Percentiles rank a stretch among this genome's conserved stretches.
Conservation (phyloP, 1,140 invertebrate genomes). For the Pseudobourletiella spinata region DNA sequence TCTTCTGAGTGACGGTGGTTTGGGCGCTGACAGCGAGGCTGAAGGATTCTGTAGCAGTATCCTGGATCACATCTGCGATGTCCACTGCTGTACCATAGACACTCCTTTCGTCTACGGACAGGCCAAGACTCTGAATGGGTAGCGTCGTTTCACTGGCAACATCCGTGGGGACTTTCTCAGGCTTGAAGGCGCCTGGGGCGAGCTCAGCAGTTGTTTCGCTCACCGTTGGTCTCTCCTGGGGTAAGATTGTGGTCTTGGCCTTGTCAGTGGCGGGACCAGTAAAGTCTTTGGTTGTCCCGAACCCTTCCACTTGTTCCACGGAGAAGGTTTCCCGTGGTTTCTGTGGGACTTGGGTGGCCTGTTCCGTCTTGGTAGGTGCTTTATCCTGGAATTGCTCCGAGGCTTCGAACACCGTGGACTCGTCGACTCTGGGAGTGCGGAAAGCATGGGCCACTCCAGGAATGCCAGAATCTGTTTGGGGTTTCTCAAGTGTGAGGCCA, state of each 20-base stretch:
- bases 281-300: conserved; percentile 5
- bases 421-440: neutral
- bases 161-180: neutral
- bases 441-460: neutral
- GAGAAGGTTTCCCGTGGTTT: neutral
- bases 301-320: neutral
- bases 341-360: neutral
- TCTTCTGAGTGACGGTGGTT: neutral
- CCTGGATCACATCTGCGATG: neutral
- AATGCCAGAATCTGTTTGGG: neutral
- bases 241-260: neutral
- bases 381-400: neutral
- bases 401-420: neutral
- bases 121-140: neutral
- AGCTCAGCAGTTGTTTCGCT: neutral
- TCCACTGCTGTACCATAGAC: neutral
- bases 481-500: neutral
- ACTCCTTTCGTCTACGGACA: neutral
- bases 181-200: neutral
- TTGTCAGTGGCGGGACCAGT: neutral
- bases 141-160: neutral
- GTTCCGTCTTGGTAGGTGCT: neutral
- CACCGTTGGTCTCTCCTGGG: neutral
- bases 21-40: neutral
- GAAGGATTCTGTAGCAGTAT: neutral